These are phyloP conservation scores for Geococcyx californianus DNA, from an alignment of 2,113 vertebrate species.

Conservation along the genomic window DNA sequence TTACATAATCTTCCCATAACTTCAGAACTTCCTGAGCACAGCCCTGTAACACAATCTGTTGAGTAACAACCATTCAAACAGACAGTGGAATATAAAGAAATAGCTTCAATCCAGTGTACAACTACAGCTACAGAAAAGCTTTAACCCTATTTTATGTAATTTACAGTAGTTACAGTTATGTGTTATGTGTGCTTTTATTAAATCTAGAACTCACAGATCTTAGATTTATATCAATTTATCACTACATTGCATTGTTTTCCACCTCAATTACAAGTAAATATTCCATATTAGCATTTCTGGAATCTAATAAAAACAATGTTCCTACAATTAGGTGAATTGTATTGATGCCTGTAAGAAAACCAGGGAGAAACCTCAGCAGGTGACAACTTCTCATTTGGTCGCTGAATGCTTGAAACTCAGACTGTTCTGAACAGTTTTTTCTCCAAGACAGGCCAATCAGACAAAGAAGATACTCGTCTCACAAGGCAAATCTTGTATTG, in stretches of 20 bases:
- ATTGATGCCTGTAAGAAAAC: not conserved
- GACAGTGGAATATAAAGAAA: not conserved
- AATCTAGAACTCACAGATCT: not conserved
- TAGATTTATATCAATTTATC: not conserved
- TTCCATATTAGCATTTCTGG: not conserved
- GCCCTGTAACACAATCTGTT: not conserved
- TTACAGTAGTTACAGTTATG: not conserved
- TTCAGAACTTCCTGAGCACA: not conserved
- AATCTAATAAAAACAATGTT: not conserved
- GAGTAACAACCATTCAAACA: not conserved
- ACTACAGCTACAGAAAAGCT: not conserved
- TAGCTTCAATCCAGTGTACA: not conserved
- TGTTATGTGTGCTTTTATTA: not conserved
- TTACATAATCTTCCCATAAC: not conserved
- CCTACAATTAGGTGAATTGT: not conserved
- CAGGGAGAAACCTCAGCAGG: not conserved
- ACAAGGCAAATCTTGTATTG: not conserved
- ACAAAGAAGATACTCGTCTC: not conserved
- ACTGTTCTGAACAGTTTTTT: not conserved
- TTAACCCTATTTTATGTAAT: not conserved
- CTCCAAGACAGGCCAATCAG: not conserved
- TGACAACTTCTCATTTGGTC: not conserved
- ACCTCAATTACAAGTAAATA: not conserved
- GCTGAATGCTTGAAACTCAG: not conserved
- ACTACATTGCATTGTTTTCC: not conserved